These are phyloP conservation scores for Lagorchestes hirsutus DNA, from an alignment of 2,797 vertebrate species.

Conservation along the genomic window DNA sequence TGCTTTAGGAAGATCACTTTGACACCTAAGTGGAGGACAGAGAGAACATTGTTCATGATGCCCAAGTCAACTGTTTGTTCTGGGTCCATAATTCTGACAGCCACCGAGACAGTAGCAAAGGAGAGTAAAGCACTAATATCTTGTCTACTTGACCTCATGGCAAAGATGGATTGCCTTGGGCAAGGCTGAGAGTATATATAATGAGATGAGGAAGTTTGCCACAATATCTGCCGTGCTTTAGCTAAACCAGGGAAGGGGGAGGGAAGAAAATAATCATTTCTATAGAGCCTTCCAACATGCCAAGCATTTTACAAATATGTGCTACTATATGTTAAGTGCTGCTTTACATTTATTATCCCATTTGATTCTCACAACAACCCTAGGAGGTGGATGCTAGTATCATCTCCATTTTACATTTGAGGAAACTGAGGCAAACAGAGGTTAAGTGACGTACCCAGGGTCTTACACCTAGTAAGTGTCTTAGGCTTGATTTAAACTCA, in stretches of 20 bases:
- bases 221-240: not conserved
- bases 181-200: too few relatives aligned
- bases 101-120: not conserved
- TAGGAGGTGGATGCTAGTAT: not conserved
- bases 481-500: not conserved
- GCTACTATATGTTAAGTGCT: not conserved
- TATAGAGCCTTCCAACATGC: not conserved
- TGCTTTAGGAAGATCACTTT: not conserved
- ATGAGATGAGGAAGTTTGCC: too few relatives aligned
- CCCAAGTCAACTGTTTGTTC: not conserved
- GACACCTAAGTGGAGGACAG: not conserved
- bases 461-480: not conserved
- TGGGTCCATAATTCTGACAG: not conserved
- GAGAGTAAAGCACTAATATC: not conserved
- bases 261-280: not conserved
- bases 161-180: too few relatives aligned
- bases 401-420: not conserved
- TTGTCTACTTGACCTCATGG: not conserved
- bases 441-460: not conserved
- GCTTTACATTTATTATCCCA: not conserved
- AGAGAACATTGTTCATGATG: not conserved
- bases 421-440: not conserved
- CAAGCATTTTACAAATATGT: not conserved
- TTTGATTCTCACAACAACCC: not conserved
- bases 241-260: not conserved